Percentiles rank a stretch among this genome's conserved stretches.
These are phyloP conservation scores for Xiphophorus couchianus DNA, from an alignment of 2,113 vertebrate genomes.

Conservation along the genomic window DNA sequence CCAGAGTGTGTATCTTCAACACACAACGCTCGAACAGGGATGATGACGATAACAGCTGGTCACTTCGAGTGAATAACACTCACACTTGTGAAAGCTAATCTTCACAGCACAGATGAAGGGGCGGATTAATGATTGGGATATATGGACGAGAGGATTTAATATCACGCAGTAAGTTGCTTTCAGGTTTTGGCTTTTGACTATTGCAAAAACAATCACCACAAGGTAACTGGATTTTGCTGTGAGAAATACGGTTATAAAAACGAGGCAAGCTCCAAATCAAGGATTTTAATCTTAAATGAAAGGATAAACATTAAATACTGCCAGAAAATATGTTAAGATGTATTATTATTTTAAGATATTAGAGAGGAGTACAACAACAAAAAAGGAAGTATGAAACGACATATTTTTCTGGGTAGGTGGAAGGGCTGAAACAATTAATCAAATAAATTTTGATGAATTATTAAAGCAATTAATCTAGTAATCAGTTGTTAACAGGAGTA, in stretches of 20 bases:
- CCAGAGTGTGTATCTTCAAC: constrained; percentile 25
- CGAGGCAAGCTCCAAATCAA: background rate
- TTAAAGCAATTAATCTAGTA: too few relatives aligned
- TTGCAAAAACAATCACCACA: constrained; percentile 38
- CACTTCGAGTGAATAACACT: constrained; percentile 60
- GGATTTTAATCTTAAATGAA: background rate
- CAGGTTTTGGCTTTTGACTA: constrained; percentile 31
- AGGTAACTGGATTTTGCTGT: constrained; percentile 40
- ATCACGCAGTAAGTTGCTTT: constrained; percentile 12
- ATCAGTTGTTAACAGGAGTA: too few relatives aligned
- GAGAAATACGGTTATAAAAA: constrained; percentile 24
- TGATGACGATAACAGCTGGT: constrained; percentile 65
- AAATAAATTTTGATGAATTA: too few relatives aligned
- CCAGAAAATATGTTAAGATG: background rate
- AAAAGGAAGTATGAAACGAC: too few relatives aligned
- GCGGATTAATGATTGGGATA: constrained; percentile 55
- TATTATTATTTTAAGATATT: too few relatives aligned
- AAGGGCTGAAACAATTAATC: too few relatives aligned
- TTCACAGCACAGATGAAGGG: constrained; percentile 49
- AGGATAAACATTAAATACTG: background rate
- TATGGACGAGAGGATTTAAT: background rate
- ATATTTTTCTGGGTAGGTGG: too few relatives aligned
- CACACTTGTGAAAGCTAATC: constrained; percentile 66
- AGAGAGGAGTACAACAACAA: too few relatives aligned
- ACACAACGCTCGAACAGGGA: constrained; percentile 4